Conservation (phyloP, 2,113 vertebrate genomes). For the Paradisaea rubra region DNA sequence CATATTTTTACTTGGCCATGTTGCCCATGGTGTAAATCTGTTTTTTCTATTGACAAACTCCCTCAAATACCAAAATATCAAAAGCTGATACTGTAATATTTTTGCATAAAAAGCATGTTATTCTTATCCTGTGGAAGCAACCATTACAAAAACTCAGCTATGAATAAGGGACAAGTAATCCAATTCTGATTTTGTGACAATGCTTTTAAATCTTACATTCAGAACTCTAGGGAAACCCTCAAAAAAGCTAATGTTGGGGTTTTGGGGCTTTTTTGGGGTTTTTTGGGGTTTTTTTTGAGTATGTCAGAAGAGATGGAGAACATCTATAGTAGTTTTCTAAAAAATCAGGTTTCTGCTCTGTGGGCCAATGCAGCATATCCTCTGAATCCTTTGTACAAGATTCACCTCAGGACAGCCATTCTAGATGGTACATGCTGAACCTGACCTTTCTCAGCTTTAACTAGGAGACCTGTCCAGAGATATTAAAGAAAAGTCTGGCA, state of each 20-base stretch:
- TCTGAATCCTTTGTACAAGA: conserved; percentile 76
- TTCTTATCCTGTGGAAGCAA: not conserved
- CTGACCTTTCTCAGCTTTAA: not conserved
- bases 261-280: no score
- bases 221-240: conserved; percentile 72
- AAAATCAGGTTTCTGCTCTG: conserved; percentile 74
- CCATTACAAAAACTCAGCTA: not conserved
- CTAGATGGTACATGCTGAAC: not conserved
- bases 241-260: conserved; percentile 73
- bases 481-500: not conserved
- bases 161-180: not conserved
- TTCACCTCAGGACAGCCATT: conserved; percentile 56
- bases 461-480: not conserved
- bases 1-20: not conserved
- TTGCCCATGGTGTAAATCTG: not conserved
- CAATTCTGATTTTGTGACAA: not conserved
- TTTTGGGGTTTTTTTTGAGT: conserved; percentile 56
- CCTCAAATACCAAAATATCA: not conserved
- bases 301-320: conserved; percentile 84
- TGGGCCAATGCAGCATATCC: conserved; percentile 71
- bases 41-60: not conserved
- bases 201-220: not conserved
- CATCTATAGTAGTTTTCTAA: conserved; percentile 79
- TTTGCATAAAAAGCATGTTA: not conserved
- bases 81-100: not conserved